Evolutionary conservation across 2,113 vertebrate genomes (phyloP).

Genomic region (Lepus europaeus): DNA sequence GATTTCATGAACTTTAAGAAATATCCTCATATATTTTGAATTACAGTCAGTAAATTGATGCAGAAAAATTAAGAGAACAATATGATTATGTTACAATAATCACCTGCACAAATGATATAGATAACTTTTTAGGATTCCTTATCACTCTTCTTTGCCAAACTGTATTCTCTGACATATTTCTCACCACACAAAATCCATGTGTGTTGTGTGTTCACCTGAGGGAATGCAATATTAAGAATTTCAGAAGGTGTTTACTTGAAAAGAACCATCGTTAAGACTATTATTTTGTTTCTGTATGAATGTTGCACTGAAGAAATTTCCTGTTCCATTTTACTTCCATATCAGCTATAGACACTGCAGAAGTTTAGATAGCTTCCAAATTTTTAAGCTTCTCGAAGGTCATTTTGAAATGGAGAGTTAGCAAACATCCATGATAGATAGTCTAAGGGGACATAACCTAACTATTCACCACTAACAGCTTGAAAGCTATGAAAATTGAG

Average conservation of each 20-base stretch:
- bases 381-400: slow-evolving; percentile 80
- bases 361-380: slow-evolving; percentile 76
- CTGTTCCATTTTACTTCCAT: slow-evolving; percentile 48
- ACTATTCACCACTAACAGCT: slow-evolving; percentile 77
- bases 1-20: too few species aligned
- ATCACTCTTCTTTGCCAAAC: not conserved
- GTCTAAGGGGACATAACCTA: slow-evolving; percentile 72
- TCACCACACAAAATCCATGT: not conserved
- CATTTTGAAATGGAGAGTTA: slow-evolving; percentile 82
- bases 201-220: not conserved
- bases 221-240: not conserved
- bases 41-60: not conserved
- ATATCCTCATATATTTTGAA: not conserved
- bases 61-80: not conserved
- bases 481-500: slow-evolving; percentile 82
- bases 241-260: slow-evolving; percentile 20
- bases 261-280: slow-evolving; percentile 23
- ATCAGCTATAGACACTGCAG: not conserved
- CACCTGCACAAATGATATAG: not conserved
- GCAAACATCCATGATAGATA: slow-evolving; percentile 78
- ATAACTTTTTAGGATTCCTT: not conserved
- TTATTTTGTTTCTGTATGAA: slow-evolving; percentile 55
- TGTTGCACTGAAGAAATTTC: not conserved
- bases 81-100: not conserved
- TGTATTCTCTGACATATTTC: not conserved